Evolutionary conservation across 2,888 invertebrate genomes (phyloP), one percentile per base, ranked within the genome.

Genomic region (Hipparchia semele): DNA sequence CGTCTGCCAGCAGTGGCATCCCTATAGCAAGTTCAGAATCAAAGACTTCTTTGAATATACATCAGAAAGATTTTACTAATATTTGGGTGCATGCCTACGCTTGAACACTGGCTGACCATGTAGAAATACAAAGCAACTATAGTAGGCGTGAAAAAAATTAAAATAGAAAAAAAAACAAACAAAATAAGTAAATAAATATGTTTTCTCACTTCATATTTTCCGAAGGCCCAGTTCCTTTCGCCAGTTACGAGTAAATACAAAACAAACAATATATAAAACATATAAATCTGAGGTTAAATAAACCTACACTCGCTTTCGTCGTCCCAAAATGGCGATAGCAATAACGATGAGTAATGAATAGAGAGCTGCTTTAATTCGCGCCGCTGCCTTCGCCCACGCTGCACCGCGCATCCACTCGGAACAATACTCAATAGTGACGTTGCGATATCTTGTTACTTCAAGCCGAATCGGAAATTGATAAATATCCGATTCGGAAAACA

Each of bases 291-390:
- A 81, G 80, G 80, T 82, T 79, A 83, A 82, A 83, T 84, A 86
- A 88, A 84, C 90, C 91, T 90, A 92, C 91, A 90, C 90, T 89
- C 88, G 87, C 89, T 92, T 92, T 92, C 91, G 90, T 90, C 88
- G 89, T 60, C 89, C 90, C 82, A 86, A 92, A 89, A 91, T 87
- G 91, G 91, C 80, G 84, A 91, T 90, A 90, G 92, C 90, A 93
- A 92, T 90, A 92, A 90, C 88, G 88, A 93, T 92, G 94, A 92
- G 92, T 93, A 94, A 94, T 93, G 92, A 90, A 93, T 94, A 94
- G 93, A 93, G 94, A 94, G 94, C 90, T 90, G 92, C 84, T 92
- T 90, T 91, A 92, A 90, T 92, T 91, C 87, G 89, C 92, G 88
- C 88, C 86, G 90, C 87, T 87, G 89, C 87, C 88, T 87, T 88